Conservation (phyloP, 2,113 vertebrate species). For the Aix galericulata region DNA sequence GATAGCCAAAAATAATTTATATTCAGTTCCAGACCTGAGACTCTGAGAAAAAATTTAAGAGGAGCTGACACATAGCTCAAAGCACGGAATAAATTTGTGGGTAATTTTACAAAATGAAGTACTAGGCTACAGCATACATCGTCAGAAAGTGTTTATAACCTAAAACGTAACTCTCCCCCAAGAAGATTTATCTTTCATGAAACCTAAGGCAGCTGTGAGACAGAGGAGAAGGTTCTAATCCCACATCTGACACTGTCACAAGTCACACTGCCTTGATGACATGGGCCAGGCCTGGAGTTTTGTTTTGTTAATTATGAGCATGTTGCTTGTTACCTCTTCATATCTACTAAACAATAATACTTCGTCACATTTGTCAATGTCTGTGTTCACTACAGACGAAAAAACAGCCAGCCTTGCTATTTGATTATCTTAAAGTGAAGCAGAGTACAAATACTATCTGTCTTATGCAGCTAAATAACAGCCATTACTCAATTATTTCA, state of each 20-base stretch:
- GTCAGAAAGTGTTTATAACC: constrained; percentile 26
- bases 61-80: neutral
- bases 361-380: neutral
- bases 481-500: neutral
- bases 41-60: neutral
- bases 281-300: neutral
- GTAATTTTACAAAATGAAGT: constrained; percentile 31
- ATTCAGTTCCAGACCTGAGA: neutral
- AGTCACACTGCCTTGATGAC: neutral
- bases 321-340: neutral
- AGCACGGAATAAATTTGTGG: neutral
- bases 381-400: neutral
- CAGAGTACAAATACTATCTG: neutral
- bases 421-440: neutral
- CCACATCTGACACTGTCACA: neutral
- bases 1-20: neutral
- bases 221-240: constrained; percentile 61
- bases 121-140: neutral
- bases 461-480: neutral
- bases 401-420: neutral
- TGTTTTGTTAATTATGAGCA: neutral
- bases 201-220: constrained; percentile 51
- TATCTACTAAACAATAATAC: neutral
- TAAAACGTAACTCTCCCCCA: constrained; percentile 43
- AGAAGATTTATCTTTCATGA: constrained; percentile 50